A percentile compares a stretch with the other conserved stretches of the same genome.
Evolutionary conservation across 2,797 vertebrate genomes (phyloP).

Genomic region (Mormyrops attenuatus): DNA sequence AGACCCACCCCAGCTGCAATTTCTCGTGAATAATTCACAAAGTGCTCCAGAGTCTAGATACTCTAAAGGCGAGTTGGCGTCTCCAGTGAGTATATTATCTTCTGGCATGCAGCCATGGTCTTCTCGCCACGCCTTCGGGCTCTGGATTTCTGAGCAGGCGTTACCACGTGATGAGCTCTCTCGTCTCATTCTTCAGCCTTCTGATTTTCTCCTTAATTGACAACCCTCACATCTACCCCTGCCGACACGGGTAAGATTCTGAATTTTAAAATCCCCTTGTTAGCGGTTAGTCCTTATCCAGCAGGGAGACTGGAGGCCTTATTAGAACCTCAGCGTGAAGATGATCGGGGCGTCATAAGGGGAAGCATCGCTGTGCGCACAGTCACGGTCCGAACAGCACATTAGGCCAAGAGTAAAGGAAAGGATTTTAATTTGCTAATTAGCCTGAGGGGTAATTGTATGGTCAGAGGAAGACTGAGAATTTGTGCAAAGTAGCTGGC

Average conservation of each 20-base stretch:
- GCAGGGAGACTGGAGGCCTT: background rate
- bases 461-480: background rate
- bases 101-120: background rate
- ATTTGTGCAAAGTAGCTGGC: background rate
- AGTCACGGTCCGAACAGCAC: background rate
- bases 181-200: background rate
- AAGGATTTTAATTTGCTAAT: background rate
- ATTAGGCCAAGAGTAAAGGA: background rate
- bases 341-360: background rate
- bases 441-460: background rate
- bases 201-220: slow-evolving; percentile 9
- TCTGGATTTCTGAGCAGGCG: background rate
- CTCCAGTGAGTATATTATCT: slow-evolving; percentile 8
- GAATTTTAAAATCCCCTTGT: slow-evolving; percentile 8
- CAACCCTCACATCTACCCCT: background rate
- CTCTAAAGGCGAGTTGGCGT: background rate
- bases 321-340: background rate
- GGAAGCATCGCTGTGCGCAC: background rate
- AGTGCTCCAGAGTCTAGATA: background rate
- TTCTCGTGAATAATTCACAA: slow-evolving; percentile 22
- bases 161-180: background rate
- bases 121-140: background rate
- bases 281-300: background rate
- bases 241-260: background rate
- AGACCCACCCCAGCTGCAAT: background rate